Percentiles rank a stretch among this genome's conserved stretches.
phyloP scores from a whole-genome alignment of 1,140 invertebrate genomes.

The Lepidostoma basale region DNA sequence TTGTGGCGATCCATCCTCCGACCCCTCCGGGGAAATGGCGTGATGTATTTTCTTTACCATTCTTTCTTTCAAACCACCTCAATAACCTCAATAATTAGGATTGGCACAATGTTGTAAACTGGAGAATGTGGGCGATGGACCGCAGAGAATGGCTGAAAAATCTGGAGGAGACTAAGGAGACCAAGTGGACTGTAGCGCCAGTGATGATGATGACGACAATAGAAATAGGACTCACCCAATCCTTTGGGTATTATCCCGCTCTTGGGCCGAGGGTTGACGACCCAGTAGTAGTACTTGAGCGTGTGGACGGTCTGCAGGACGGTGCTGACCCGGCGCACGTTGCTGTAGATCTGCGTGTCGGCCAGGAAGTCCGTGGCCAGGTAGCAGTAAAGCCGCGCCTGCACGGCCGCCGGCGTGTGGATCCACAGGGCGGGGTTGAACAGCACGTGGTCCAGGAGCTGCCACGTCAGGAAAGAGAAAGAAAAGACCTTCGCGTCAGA shows the following conservation, averaged over 20 bases:
- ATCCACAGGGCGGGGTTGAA: slow-evolving; percentile 99
- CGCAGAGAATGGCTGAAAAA: too few species aligned
- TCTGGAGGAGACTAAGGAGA: too few species aligned
- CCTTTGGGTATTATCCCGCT: slow-evolving; percentile 95
- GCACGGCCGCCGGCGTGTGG: slow-evolving; percentile 94
- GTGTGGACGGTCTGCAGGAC: slow-evolving; percentile 98
- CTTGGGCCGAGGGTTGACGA: slow-evolving; percentile 91
- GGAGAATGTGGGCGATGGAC: too few species aligned
- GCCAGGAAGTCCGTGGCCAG: slow-evolving; percentile 97
- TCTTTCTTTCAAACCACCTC: too few species aligned
- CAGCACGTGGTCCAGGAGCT: slow-evolving; percentile 97
- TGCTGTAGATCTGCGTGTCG: slow-evolving; percentile 97
- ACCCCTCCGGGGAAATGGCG: too few species aligned
- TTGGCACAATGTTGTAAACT: too few species aligned
- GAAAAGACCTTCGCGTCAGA: slow-evolving; percentile 73
- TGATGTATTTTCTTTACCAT: too few species aligned
- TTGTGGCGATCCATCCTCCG: too few species aligned
- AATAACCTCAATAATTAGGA: too few species aligned
- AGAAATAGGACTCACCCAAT: slow-evolving; percentile 82
- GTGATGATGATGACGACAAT: too few species aligned
- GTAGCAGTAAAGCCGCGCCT: slow-evolving; percentile 95
- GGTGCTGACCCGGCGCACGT: slow-evolving; percentile 94
- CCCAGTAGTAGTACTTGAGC: slow-evolving; percentile 99
- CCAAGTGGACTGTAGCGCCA: too few species aligned
- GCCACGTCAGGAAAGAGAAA: slow-evolving; percentile 81